Conservation (phyloP, 2,797 vertebrate species). For the Enteromius afrohamiltoni region DNA sequence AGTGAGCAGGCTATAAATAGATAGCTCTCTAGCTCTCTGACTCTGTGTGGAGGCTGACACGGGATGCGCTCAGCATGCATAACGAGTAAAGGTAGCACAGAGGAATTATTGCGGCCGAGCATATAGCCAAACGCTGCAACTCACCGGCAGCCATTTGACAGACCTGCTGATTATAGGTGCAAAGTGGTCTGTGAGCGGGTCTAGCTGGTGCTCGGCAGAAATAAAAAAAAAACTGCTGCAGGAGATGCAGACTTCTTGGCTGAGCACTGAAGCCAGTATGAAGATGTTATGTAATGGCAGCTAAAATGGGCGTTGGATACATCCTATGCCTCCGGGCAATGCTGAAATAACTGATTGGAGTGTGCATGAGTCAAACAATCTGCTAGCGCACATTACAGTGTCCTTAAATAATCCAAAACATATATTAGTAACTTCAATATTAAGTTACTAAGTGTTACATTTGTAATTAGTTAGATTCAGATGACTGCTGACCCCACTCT, state of each 20-base stretch:
- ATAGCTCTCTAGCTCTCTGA: slow-evolving; percentile 67
- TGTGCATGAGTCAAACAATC: slow-evolving; percentile 30
- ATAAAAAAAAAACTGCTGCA: background rate
- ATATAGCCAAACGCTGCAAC: background rate
- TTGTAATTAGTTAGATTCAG: background rate
- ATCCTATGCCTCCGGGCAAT: slow-evolving; percentile 31
- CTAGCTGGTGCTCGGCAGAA: background rate
- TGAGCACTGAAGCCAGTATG: slow-evolving; percentile 27
- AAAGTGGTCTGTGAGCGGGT: background rate
- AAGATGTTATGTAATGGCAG: slow-evolving; percentile 53
- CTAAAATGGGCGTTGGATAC: slow-evolving; percentile 52
- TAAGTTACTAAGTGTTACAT: background rate
- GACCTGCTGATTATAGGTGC: slow-evolving; percentile 17
- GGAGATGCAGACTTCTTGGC: slow-evolving; percentile 39
- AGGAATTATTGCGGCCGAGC: slow-evolving; percentile 38
- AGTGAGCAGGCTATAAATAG: slow-evolving; percentile 78
- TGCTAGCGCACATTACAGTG: background rate
- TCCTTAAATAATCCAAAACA: background rate
- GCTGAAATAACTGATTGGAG: slow-evolving; percentile 28
- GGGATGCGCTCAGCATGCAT: slow-evolving; percentile 59
- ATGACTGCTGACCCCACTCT: background rate
- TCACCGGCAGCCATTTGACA: slow-evolving; percentile 33
- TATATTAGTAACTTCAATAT: background rate
- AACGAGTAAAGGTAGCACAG: slow-evolving; percentile 62
- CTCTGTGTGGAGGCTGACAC: slow-evolving; percentile 57